Conservation (phyloP, 2,797 vertebrate species). For the Macropus fuliginosus region DNA sequence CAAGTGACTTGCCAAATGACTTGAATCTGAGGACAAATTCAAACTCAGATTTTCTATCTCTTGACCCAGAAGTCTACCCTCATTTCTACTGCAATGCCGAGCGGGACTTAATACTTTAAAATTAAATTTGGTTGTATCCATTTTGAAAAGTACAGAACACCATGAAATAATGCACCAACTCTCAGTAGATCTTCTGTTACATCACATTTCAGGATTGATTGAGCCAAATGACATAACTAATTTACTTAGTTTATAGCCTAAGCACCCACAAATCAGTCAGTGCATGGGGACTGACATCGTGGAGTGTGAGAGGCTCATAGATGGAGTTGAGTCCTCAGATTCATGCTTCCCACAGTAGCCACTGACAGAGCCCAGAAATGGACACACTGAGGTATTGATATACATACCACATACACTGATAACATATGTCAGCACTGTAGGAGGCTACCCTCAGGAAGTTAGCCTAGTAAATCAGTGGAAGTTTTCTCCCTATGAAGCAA, state of each 20-base stretch:
- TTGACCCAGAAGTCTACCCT: not conserved
- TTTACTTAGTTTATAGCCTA: not conserved
- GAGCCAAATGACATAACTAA: not conserved
- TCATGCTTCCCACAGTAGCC: not conserved
- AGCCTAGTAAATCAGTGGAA: constrained; percentile 57
- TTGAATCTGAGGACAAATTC: not conserved
- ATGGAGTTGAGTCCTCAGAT: not conserved
- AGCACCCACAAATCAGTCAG: not conserved
- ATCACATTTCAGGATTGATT: not conserved
- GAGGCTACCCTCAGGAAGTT: not conserved
- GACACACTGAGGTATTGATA: too few species aligned
- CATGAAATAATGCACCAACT: not conserved
- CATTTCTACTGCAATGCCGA: not conserved
- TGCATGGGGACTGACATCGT: not conserved
- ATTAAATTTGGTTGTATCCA: not conserved
- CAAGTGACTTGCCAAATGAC: not conserved
- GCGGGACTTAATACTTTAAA: not conserved
- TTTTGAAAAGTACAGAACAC: not conserved
- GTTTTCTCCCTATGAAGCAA: constrained; percentile 31
- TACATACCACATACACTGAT: not conserved
- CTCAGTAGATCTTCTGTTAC: not conserved
- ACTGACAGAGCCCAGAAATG: not conserved
- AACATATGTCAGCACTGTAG: constrained; percentile 28
- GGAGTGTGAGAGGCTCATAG: not conserved
- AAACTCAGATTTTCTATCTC: not conserved